phyloP scores from a whole-genome alignment of 2,113 vertebrate genomes.

The Brachirus orientalis region DNA sequence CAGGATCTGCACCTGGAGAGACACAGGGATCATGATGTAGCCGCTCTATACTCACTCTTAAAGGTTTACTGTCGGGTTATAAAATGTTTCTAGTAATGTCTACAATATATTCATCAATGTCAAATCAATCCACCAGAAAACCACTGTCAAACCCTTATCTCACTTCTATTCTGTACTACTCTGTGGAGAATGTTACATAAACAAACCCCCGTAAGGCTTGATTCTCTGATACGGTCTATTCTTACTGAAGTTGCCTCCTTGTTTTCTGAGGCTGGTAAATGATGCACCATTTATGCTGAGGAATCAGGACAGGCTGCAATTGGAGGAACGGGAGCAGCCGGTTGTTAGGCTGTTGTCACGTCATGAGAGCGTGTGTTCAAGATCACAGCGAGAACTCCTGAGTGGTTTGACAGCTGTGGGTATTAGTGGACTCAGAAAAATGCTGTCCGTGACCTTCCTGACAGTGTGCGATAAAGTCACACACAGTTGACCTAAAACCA shows the following conservation, averaged over 20 bases:
- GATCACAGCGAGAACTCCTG: constrained; percentile 9
- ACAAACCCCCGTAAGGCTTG: neutral
- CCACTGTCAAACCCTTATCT: constrained; percentile 7
- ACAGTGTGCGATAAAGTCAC: constrained; percentile 14
- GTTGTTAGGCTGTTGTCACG: constrained; percentile 10
- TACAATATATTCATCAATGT: too few relatives aligned
- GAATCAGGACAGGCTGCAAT: neutral
- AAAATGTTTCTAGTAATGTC: neutral
- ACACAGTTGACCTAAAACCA: neutral
- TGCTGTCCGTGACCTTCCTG: constrained; percentile 2
- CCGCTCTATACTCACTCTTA: neutral
- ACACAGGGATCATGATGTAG: constrained; percentile 16
- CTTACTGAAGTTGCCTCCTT: neutral
- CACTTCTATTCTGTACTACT: neutral
- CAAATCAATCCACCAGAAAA: neutral
- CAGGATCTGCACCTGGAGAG: constrained; percentile 91
- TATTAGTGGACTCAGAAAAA: constrained; percentile 11
- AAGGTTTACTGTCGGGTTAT: neutral
- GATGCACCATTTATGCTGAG: constrained; percentile 3
- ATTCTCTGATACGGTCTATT: neutral
- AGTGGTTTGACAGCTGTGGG: constrained; percentile 15
- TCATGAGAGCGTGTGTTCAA: constrained; percentile 4
- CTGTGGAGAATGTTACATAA: neutral
- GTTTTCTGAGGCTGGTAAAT: constrained; percentile 10
- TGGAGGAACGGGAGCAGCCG: constrained; percentile 1